Percentiles rank a stretch among this genome's conserved stretches.
phyloP scores from a whole-genome alignment of 2,797 vertebrate species.

The Poeciliopsis gracilis region DNA sequence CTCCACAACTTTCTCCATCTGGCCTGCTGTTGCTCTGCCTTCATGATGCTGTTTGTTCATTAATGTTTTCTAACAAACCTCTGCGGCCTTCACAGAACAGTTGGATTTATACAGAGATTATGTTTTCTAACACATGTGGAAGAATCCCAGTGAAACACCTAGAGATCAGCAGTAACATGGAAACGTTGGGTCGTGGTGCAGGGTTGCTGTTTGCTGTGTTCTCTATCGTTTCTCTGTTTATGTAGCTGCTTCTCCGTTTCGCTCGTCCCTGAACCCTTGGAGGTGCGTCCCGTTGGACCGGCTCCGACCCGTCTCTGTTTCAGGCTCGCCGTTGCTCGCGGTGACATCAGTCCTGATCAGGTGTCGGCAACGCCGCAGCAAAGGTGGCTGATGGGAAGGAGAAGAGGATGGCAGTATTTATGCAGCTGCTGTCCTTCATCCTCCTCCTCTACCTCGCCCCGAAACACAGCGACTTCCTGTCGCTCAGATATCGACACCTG shows the following conservation, averaged over 20 bases:
- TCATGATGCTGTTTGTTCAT: too few species aligned
- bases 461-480: slow-evolving; percentile 14
- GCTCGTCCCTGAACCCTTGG: background rate
- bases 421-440: slow-evolving; percentile 43
- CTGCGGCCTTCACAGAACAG: background rate
- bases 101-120: background rate
- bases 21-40: background rate
- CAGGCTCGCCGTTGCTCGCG: background rate
- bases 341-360: slow-evolving; percentile 20
- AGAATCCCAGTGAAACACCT: background rate
- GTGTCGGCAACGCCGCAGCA: background rate
- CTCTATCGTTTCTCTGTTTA: background rate
- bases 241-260: background rate
- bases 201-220: background rate
- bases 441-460: slow-evolving; percentile 10
- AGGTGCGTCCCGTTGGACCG: background rate
- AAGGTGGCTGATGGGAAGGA: slow-evolving; percentile 26
- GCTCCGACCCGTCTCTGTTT: slow-evolving; percentile 5
- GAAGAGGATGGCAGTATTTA: slow-evolving; percentile 25
- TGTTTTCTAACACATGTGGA: background rate
- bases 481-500: slow-evolving; percentile 33
- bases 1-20: background rate
- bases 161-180: background rate
- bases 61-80: background rate
- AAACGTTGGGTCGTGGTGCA: background rate